Evolutionary conservation across 2,888 invertebrate species (phyloP), one percentile per base, ranked within the genome.

Genomic region (Apodemia mormo): DNA sequence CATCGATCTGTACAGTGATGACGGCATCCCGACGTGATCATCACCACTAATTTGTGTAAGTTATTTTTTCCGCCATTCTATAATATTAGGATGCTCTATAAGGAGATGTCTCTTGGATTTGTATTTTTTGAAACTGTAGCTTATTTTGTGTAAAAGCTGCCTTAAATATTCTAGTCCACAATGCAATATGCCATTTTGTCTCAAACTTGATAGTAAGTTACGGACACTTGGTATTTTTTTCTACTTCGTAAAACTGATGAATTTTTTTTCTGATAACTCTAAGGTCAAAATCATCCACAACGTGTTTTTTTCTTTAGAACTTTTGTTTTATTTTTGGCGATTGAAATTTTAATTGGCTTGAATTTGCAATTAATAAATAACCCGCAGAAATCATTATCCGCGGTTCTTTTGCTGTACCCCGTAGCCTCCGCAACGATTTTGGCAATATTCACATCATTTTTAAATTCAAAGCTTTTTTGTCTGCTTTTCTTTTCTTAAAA

Each of bases 91-190:
- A 5, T 43, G 43, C 43, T 43, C 43, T 43, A 43, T 43, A 43
- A 43, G 43, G 4, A 43, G 43, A 43, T 43, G 30, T 61, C 61
- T 68, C 40, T 65, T 65, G 29, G 52, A 68, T 64, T 43, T 65
- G 43, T 37, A 65, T 65, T 65, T 68, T 65, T 49, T 43, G 68
- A 68, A 61, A 64, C 68, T 14, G 65, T 68, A 52, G 30, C 52
- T 65, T 52, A 68, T 68, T 69, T 14, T 68, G 66, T 68, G 49
- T 68, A 71, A 40, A 66, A 71, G 43, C 8, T 65, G 8, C 43
- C n/a, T n/a, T n/a, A n/a, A n/a, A n/a, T n/a, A n/a, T n/a, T n/a
- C n/a, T n/a, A n/a, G n/a, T 40, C 10, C 4, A 54, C 3, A 54
- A n/a, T 3, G 6, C 1, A 3, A 10, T 10, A 54, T n/a, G 22